Conservation (phyloP, 2,888 invertebrate species). For the Lepidocyrtoides sp. region DNA sequence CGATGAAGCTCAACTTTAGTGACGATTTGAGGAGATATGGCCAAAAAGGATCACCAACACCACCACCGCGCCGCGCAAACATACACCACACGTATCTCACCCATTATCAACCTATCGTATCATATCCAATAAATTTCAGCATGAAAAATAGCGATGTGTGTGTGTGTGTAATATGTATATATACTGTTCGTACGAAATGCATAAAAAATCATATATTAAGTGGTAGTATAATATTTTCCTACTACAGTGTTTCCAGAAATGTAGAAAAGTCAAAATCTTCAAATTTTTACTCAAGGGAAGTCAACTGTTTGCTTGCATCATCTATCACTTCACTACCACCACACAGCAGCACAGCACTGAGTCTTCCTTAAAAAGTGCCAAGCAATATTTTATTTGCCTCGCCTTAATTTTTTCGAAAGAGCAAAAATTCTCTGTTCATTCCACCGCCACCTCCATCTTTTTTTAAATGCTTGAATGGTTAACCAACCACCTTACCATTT, state of each 20-base stretch:
- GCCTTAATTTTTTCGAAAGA: constrained; percentile 58
- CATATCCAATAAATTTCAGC: constrained; percentile 54
- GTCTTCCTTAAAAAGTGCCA: constrained; percentile 18
- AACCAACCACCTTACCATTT: not conserved
- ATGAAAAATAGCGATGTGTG: constrained; percentile 31
- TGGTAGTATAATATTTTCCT: no score
- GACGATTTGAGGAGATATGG: constrained; percentile 48
- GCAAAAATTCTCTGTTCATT: constrained; percentile 35
- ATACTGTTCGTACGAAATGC: not conserved
- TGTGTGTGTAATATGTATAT: not conserved
- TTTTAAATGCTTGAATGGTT: constrained; percentile 17
- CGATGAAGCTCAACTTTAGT: constrained; percentile 48
- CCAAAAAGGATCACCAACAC: constrained; percentile 52
- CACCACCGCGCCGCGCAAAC: constrained; percentile 22
- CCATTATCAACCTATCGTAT: constrained; percentile 49
- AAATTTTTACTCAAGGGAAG: not conserved
- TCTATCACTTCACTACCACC: not conserved
- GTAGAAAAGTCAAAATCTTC: constrained; percentile 21
- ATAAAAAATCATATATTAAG: no score
- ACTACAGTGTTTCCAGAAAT: constrained; percentile 56
- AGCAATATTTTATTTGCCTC: constrained; percentile 48
- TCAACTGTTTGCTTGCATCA: not conserved
- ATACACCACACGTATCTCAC: constrained; percentile 55
- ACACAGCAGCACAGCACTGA: not conserved
- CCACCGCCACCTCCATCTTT: not conserved